These are phyloP conservation scores for Epicauta chinensis DNA, from an alignment of 1,140 invertebrate species.

Conservation along the genomic window DNA sequence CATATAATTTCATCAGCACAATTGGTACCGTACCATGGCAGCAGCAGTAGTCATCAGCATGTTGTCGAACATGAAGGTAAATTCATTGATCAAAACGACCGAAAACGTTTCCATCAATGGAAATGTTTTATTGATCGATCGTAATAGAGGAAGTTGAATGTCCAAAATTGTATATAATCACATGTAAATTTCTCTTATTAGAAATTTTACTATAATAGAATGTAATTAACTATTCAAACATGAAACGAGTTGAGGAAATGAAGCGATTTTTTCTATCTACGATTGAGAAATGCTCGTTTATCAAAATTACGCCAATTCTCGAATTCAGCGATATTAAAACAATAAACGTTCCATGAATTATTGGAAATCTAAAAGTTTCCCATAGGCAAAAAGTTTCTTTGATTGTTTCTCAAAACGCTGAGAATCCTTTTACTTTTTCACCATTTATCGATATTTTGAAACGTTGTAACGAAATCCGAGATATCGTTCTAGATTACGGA, in stretches of 20 bases:
- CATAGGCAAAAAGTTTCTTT: no score
- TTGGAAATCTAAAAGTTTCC: no score
- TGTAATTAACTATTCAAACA: constrained; percentile 6
- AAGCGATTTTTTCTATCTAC: not conserved
- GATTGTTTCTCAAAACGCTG: no score
- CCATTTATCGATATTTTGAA: no score
- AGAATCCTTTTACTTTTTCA: no score
- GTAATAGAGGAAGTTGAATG: constrained; percentile 6
- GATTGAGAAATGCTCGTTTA: not conserved
- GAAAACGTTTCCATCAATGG: not conserved
- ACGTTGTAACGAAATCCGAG: no score
- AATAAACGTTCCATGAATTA: no score
- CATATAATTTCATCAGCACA: constrained; percentile 66
- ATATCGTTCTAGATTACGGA: constrained; percentile 5
- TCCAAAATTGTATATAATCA: not conserved
- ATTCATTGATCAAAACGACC: no score
- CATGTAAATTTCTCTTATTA: not conserved
- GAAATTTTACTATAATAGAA: not conserved
- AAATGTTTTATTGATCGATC: not conserved
- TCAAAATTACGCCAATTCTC: not conserved
- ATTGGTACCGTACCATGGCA: constrained; percentile 45
- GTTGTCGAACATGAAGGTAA: constrained; percentile 25
- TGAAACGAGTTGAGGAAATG: constrained; percentile 1
- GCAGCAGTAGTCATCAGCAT: no score
- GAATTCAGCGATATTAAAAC: no score